Percentiles rank a stretch among this genome's conserved stretches.
Conservation (phyloP, 2,797 vertebrate genomes). For the Phrynocephalus vlangalii region DNA sequence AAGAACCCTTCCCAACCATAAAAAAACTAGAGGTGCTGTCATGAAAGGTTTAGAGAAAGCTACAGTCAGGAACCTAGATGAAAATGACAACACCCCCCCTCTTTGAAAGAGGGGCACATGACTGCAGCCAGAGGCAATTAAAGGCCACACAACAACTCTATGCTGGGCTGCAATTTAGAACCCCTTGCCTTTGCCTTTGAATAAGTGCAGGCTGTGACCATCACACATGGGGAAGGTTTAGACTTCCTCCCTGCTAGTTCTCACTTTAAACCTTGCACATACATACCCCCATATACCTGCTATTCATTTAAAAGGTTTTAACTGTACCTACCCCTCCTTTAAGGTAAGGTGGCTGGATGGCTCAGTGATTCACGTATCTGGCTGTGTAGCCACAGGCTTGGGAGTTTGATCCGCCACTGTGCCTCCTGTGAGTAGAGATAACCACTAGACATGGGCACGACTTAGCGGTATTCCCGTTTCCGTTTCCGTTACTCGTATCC, state of each 20-base stretch:
- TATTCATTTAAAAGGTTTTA: too few species aligned
- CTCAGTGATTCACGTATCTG: too few species aligned
- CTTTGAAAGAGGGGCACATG: background rate
- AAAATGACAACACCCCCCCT: background rate
- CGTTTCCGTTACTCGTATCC: too few species aligned
- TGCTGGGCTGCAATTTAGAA: background rate
- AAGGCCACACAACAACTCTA: background rate
- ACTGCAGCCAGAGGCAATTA: background rate
- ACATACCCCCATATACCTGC: too few species aligned
- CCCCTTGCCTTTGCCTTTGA: background rate
- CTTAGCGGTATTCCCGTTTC: too few species aligned
- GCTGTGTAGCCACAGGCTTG: too few species aligned
- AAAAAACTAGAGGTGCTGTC: background rate
- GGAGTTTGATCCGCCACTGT: too few species aligned
- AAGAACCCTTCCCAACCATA: background rate
- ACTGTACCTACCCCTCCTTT: too few species aligned
- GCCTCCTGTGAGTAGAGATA: too few species aligned
- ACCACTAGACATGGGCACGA: too few species aligned
- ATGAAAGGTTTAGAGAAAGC: background rate
- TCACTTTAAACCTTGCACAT: too few species aligned
- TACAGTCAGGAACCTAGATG: background rate
- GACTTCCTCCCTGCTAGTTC: background rate
- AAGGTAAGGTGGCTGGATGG: too few species aligned
- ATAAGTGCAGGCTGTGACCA: background rate
- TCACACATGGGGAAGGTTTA: background rate